phyloP scores from a whole-genome alignment of 2,888 invertebrate genomes.

The Leuctra nigra region DNA sequence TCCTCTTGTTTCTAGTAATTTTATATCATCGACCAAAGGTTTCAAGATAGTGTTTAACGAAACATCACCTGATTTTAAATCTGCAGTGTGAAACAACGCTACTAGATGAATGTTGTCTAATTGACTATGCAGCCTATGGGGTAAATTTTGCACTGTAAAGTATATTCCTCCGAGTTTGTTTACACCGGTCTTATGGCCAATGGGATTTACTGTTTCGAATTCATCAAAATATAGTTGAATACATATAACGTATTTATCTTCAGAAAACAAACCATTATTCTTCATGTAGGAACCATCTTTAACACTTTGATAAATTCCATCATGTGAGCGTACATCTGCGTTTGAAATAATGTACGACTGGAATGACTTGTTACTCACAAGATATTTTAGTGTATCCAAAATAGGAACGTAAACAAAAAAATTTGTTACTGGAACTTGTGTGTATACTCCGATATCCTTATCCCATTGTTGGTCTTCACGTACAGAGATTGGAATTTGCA shows the following conservation, averaged over 20 bases:
- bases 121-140: conserved; percentile 18
- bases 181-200: conserved; percentile 24
- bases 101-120: conserved; percentile 24
- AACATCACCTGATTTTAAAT: conserved; percentile 12
- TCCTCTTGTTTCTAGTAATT: conserved; percentile 23
- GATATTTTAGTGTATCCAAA: conserved; percentile 19
- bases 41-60: conserved; percentile 17
- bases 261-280: conserved; percentile 5
- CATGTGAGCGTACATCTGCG: conserved; percentile 2
- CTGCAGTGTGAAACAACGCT: conserved; percentile 20
- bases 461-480: not conserved
- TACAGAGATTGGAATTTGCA: not conserved
- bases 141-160: conserved; percentile 21
- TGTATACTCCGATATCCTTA: not conserved
- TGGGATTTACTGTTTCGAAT: conserved; percentile 27
- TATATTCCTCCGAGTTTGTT: conserved; percentile 5
- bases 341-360: not conserved
- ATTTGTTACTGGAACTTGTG: not conserved
- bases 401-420: conserved; percentile 22
- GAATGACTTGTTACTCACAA: conserved; percentile 1
- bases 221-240: conserved; percentile 26
- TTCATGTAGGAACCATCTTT: not conserved
- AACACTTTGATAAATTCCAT: not conserved
- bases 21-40: conserved; percentile 22
- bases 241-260: conserved; percentile 15